Evolutionary conservation across 30 jellyfish, hydroid and myxozoan species (phyloP).

Genomic region (Cassiopea xamachana): DNA sequence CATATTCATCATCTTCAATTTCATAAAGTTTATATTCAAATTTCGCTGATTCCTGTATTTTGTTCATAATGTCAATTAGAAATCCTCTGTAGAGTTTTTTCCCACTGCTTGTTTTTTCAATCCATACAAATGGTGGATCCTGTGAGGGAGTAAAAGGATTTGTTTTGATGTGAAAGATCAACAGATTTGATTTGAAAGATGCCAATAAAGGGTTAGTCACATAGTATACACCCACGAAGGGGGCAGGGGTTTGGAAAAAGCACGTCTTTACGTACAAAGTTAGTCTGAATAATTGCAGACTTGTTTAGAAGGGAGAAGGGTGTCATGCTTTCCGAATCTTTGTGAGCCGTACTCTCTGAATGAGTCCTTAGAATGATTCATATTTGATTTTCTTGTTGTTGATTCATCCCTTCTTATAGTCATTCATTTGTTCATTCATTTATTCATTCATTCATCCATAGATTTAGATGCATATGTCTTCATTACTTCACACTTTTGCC

Average conservation of each 20-base stretch:
- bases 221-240: too few species aligned
- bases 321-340: too few species aligned
- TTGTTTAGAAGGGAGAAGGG: too few species aligned
- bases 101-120: conserved; percentile 25
- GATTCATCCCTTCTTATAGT: not conserved
- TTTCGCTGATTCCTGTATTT: not conserved
- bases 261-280: too few species aligned
- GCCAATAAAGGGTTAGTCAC: too few species aligned
- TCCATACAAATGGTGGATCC: conserved; percentile 60
- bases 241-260: too few species aligned
- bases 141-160: not conserved
- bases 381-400: not conserved
- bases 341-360: too few species aligned
- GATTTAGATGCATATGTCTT: not conserved
- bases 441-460: not conserved
- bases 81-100: conserved; percentile 42
- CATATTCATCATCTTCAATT: conserved; percentile 50
- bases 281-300: too few species aligned
- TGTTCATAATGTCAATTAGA: conserved; percentile 53
- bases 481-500: not conserved
- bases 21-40: conserved; percentile 36
- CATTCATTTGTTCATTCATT: too few species aligned
- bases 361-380: not conserved
- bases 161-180: not conserved
- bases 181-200: not conserved